Percentiles rank a stretch among this genome's conserved stretches.
Conservation (phyloP, 2,888 invertebrate genomes). For the Trachelus iudaicus region DNA sequence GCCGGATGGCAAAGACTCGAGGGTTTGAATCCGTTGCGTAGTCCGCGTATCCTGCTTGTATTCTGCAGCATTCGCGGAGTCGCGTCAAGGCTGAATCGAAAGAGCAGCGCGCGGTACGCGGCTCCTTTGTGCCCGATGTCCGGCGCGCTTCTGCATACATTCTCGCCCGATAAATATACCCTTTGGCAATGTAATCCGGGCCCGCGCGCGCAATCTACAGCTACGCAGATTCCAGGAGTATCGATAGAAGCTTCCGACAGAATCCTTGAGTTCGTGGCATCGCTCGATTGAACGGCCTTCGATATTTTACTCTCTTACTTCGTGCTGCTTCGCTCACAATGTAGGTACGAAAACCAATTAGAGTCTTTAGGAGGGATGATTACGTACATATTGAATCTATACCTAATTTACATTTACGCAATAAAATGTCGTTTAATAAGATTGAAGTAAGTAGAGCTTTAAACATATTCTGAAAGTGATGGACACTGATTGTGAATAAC, state of each 20-base stretch:
- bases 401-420: neutral
- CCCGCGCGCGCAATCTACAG: constrained; percentile 38
- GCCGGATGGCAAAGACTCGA: constrained; percentile 5
- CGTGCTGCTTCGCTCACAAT: neutral
- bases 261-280: neutral
- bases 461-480: neutral
- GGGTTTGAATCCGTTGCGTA: constrained; percentile 24
- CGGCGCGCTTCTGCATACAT: constrained; percentile 63
- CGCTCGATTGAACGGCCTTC: neutral
- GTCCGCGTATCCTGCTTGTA: constrained; percentile 13
- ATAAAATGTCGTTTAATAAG: neutral
- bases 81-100: constrained; percentile 61
- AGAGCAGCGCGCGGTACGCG: constrained; percentile 44
- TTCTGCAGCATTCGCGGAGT: constrained; percentile 36
- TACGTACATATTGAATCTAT: neutral
- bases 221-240: constrained; percentile 55
- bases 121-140: constrained; percentile 63
- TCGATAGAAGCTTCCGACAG: constrained; percentile 61
- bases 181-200: constrained; percentile 64
- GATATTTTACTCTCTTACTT: neutral
- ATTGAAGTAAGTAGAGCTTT: neutral
- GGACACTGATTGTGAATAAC: neutral
- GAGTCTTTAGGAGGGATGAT: neutral
- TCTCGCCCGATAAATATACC: constrained; percentile 66
- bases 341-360: neutral